These are phyloP conservation scores for Dissostichus mawsoni DNA, from an alignment of 2,113 vertebrate genomes.

Conservation along the genomic window DNA sequence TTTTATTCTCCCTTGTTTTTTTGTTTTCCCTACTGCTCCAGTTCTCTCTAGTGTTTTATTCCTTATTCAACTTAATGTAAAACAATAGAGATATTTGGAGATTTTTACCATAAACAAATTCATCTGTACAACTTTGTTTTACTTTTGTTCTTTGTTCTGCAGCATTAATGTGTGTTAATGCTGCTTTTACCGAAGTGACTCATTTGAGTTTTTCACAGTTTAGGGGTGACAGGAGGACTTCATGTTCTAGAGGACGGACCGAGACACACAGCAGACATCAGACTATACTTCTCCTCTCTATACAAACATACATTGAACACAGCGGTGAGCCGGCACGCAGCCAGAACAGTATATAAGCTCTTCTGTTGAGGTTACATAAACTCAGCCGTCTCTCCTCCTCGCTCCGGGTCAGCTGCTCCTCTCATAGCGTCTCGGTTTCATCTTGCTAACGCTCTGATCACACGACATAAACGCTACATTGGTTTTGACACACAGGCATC, in stretches of 20 bases:
- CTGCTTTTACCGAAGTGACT: not conserved
- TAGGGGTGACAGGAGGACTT: not conserved
- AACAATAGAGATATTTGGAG: not conserved
- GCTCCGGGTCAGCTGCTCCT: slow-evolving; percentile 7
- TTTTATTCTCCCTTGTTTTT: not conserved
- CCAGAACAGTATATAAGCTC: slow-evolving; percentile 36
- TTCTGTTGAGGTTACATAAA: slow-evolving; percentile 44
- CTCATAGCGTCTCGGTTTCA: slow-evolving; percentile 17
- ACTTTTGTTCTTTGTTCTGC: not conserved
- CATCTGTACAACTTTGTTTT: not conserved
- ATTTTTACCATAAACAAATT: too few species aligned
- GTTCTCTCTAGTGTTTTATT: not conserved
- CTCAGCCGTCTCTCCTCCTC: slow-evolving; percentile 16
- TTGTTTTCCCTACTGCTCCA: not conserved
- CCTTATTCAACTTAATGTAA: not conserved
- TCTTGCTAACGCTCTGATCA: slow-evolving; percentile 36
- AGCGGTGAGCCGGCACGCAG: slow-evolving; percentile 2
- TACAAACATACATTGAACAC: slow-evolving; percentile 39
- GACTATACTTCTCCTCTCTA: slow-evolving; percentile 61
- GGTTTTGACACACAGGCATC: slow-evolving; percentile 34
- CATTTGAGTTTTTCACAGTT: not conserved
- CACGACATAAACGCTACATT: not conserved
- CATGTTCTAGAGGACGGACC: not conserved
- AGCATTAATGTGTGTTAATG: not conserved
- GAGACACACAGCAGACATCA: slow-evolving; percentile 36